A percentile compares a stretch with the other conserved stretches of the same genome.
phyloP scores from a whole-genome alignment of 2,113 vertebrate species.

The Pyrgilauda ruficollis region DNA sequence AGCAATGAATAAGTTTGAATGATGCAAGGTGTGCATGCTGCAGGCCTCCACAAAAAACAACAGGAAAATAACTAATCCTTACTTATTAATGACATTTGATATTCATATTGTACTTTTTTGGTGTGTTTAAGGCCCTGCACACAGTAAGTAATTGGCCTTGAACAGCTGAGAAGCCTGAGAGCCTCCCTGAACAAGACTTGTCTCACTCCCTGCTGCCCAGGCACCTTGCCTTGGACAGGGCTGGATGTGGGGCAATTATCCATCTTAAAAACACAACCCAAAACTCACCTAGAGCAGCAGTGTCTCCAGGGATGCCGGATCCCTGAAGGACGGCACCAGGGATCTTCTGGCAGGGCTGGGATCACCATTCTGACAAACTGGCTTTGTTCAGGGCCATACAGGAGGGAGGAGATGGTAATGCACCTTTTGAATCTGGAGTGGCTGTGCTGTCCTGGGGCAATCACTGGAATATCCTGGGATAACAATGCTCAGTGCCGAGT shows the following conservation, averaged over 20 bases:
- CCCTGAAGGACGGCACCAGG: neutral
- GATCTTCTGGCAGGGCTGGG: neutral
- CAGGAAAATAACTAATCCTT: conserved; percentile 38
- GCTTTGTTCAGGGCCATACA: neutral
- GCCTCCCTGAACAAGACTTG: neutral
- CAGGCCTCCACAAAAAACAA: neutral
- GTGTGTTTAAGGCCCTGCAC: neutral
- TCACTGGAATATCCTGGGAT: neutral
- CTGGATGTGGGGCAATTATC: neutral
- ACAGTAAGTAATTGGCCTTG: neutral
- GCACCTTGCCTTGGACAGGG: neutral
- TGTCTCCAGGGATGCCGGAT: neutral
- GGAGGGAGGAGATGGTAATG: neutral
- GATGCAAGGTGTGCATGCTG: neutral
- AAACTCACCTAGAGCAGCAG: neutral
- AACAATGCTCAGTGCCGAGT: accelerated
- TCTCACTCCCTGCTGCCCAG: neutral
- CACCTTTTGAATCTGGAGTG: neutral
- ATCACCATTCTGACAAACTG: neutral
- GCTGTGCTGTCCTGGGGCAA: neutral
- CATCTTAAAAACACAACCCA: neutral
- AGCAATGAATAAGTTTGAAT: conserved; percentile 24
- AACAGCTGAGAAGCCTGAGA: neutral
- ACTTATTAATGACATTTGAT: conserved; percentile 29
- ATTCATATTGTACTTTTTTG: neutral